These are phyloP conservation scores for Cecidostiba fungosa DNA, from an alignment of 2,888 invertebrate genomes.

Conservation along the genomic window DNA sequence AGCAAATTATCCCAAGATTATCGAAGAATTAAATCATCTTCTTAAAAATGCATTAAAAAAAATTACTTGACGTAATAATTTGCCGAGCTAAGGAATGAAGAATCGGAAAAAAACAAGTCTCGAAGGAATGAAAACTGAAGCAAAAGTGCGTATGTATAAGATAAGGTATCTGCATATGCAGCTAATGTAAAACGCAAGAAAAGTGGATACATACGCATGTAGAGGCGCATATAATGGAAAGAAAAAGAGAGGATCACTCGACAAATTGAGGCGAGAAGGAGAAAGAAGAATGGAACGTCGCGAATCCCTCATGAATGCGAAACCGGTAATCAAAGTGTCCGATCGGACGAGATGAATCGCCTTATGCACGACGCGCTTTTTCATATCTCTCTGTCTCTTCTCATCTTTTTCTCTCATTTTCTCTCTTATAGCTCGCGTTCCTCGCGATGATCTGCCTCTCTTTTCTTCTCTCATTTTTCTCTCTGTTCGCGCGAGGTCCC, in stretches of 20 bases:
- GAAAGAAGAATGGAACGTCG: conserved; percentile 66
- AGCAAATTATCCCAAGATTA: conserved; percentile 55
- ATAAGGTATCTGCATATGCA: conserved; percentile 19
- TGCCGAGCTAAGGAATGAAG: conserved; percentile 19
- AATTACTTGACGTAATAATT: conserved; percentile 62
- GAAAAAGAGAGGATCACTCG: conserved; percentile 56
- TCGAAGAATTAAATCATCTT: conserved; percentile 54
- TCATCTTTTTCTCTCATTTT: conserved; percentile 54
- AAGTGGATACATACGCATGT: conserved; percentile 55
- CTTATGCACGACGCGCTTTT: conserved; percentile 66
- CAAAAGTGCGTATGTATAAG: conserved; percentile 34
- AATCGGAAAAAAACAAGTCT: background rate
- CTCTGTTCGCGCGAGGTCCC: conserved; percentile 28
- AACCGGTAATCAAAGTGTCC: conserved; percentile 78
- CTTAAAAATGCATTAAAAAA: conserved; percentile 63
- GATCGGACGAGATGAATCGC: conserved; percentile 77
- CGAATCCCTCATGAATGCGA: conserved; percentile 74
- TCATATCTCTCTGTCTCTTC: conserved; percentile 54
- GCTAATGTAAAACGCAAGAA: conserved; percentile 58
- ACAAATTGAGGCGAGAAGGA: conserved; percentile 64
- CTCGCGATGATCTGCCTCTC: conserved; percentile 57
- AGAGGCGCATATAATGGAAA: conserved; percentile 46
- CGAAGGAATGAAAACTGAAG: conserved; percentile 58
- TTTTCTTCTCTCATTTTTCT: conserved; percentile 55
- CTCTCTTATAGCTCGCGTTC: conserved; percentile 58